A percentile compares a stretch with the other conserved stretches of the same genome.
phyloP scores from a whole-genome alignment of 1,140 invertebrate genomes.

The Zaprionus vittiger region DNA sequence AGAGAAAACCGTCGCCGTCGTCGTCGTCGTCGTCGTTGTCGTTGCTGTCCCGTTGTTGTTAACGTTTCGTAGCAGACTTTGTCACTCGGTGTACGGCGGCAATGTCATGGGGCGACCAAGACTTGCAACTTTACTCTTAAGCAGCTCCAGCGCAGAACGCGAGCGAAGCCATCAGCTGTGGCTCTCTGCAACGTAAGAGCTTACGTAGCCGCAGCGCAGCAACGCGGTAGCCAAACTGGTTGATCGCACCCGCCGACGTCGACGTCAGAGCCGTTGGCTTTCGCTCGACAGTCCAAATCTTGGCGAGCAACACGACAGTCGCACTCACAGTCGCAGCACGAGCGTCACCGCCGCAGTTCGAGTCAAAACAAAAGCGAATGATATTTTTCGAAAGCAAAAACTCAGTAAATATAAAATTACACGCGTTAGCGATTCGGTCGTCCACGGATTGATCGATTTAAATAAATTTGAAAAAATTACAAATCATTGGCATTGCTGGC shows the following conservation, averaged over 20 bases:
- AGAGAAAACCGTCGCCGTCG: slow-evolving; percentile 34
- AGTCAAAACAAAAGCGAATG: slow-evolving; percentile 6
- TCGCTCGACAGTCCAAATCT: slow-evolving; percentile 71
- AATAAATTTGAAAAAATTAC: slow-evolving; percentile 52
- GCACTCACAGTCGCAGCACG: slow-evolving; percentile 41
- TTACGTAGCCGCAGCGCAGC: slow-evolving; percentile 48
- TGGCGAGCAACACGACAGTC: slow-evolving; percentile 65
- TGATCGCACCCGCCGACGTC: slow-evolving; percentile 69
- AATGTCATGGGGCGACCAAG: slow-evolving; percentile 35
- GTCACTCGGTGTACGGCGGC: slow-evolving; percentile 43
- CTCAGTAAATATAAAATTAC: neutral
- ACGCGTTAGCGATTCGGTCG: neutral
- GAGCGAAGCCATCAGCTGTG: slow-evolving; percentile 24
- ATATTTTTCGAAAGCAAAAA: slow-evolving; percentile 39
- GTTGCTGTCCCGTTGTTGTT: slow-evolving; percentile 6
- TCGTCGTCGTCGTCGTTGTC: neutral
- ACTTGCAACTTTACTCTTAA: slow-evolving; percentile 34
- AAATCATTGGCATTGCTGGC: slow-evolving; percentile 40
- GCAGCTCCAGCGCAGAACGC: neutral
- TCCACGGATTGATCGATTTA: slow-evolving; percentile 35
- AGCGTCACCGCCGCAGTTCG: slow-evolving; percentile 1
- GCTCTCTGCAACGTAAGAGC: slow-evolving; percentile 54
- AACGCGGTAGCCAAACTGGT: slow-evolving; percentile 58
- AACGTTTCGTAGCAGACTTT: slow-evolving; percentile 28
- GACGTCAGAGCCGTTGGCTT: slow-evolving; percentile 54